A percentile compares a stretch with the other conserved stretches of the same genome.
Conservation (phyloP, 2,797 vertebrate genomes). For the Cryptoblepharus egeriae region DNA sequence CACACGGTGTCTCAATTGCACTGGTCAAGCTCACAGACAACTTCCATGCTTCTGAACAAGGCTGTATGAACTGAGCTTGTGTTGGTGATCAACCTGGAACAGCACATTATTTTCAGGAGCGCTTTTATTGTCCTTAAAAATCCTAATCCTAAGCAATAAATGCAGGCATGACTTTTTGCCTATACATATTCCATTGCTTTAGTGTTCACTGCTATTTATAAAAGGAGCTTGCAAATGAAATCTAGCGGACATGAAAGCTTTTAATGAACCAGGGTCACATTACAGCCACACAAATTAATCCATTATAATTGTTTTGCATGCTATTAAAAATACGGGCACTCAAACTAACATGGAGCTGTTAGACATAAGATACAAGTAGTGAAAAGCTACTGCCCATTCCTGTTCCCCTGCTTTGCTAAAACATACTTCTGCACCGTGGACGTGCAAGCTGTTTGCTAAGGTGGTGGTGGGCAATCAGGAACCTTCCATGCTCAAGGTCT, state of each 20-base stretch:
- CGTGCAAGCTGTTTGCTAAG: too few relatives aligned
- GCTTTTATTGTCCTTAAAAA: not conserved
- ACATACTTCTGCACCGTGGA: too few relatives aligned
- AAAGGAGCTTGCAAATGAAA: not conserved
- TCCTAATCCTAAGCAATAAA: not conserved
- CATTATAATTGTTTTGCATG: not conserved
- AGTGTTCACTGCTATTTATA: not conserved
- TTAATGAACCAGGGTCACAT: slow-evolving; percentile 1
- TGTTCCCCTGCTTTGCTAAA: too few relatives aligned
- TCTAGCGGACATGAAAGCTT: not conserved
- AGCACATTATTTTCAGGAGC: not conserved
- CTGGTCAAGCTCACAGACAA: not conserved
- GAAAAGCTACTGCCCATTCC: not conserved
- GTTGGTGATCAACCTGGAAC: not conserved
- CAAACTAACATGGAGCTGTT: not conserved
- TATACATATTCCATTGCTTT: not conserved
- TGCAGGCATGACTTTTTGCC: not conserved
- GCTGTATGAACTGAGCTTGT: not conserved
- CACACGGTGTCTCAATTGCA: too few relatives aligned
- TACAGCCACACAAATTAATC: slow-evolving; percentile 4
- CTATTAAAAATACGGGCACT: slow-evolving; percentile 3
- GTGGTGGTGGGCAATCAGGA: too few relatives aligned
- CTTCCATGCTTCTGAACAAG: not conserved
- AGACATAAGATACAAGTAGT: not conserved
- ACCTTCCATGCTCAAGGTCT: too few relatives aligned